Conservation (phyloP, 2,888 invertebrate species). For the Microctonus hyperodae region DNA sequence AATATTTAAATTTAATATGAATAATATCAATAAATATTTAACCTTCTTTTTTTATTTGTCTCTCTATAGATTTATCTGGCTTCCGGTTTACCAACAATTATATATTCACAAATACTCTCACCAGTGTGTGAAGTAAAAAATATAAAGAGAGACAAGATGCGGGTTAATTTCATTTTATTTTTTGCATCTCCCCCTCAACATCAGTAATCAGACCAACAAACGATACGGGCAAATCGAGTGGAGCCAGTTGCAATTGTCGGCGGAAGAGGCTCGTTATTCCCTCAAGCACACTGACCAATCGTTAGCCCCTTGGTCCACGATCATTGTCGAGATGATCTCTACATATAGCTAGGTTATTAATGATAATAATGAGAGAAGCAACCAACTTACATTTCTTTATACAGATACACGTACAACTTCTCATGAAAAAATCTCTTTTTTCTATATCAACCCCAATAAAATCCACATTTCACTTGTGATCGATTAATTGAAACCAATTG, state of each 20-base stretch:
- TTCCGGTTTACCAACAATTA: slow-evolving; percentile 3
- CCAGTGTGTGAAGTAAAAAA: slow-evolving; percentile 1
- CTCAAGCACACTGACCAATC: slow-evolving; percentile 50
- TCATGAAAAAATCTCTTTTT: too few species aligned
- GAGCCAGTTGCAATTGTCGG: slow-evolving; percentile 52
- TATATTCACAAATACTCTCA: neutral
- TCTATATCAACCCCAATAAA: too few species aligned
- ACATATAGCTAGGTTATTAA: slow-evolving; percentile 16
- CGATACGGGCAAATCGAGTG: slow-evolving; percentile 29
- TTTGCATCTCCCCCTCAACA: neutral
- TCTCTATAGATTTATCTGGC: neutral
- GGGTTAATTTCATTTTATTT: slow-evolving; percentile 6
- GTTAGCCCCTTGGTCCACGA: slow-evolving; percentile 48
- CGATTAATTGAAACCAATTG: too few species aligned
- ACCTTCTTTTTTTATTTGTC: neutral
- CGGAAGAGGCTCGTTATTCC: slow-evolving; percentile 61
- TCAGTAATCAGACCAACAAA: slow-evolving; percentile 21
- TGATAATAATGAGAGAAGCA: slow-evolving; percentile 9
- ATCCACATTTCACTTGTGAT: too few species aligned
- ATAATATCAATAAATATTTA: neutral
- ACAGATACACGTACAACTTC: too few species aligned
- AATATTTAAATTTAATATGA: neutral
- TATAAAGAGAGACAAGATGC: too few species aligned
- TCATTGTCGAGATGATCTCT: slow-evolving; percentile 39
- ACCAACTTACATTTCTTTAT: neutral